Base-by-base conservation (phyloP, 92 coral and sea anemone genomes). In the Umimayanthus chanpuru region DNA sequence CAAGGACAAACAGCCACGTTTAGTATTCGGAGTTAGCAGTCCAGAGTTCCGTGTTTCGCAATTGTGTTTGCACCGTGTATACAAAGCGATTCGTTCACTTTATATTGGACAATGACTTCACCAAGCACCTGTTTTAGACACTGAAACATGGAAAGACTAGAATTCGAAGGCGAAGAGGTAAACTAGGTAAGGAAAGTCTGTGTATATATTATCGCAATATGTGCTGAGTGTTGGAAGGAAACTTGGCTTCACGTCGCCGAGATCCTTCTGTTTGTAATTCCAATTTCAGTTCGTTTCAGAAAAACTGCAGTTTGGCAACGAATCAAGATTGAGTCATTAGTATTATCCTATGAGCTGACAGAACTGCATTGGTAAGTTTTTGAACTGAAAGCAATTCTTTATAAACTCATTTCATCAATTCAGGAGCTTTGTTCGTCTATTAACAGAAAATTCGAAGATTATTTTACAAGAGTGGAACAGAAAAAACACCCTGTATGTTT, bases 121-220 rank as follows among this genome's bases (percentile, higher is more conserved):
- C 50, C 79, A 75, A 75, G 47, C 79, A 4, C 25, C 30, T 10
- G 25, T 20, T 18, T 8, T 25, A 36, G 12, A 6, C 26, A 36
- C 77, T 23, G 61, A 77, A 43, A 77, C 81, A 40, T 55, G 28
- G 81, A 50, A 77, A 75, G 56, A 23, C 55, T 56, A 30, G 41
- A 75, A 75, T 21, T 38, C 26, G 81, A 77, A 77, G n/a, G 36
- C 36, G 36, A 32, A 32, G 36, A 32, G 36, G 36, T 32, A 32
- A 32, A 32, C 36, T 32, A 77, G 53, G 64, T 29, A 77, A 47
- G 81, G 7, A 4, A 43, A 9, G 20, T 61, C 20, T 20, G 58
- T 15, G 12, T 2, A 53, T 53, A 11, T 2, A 11, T 3, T 61
- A 20, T 61, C 68, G 26, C 26, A 61, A 61, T 20, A 61, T 61